These are phyloP conservation scores for Tarsius wallacei DNA, from an alignment of 2,797 vertebrate genomes.

Conservation along the genomic window DNA sequence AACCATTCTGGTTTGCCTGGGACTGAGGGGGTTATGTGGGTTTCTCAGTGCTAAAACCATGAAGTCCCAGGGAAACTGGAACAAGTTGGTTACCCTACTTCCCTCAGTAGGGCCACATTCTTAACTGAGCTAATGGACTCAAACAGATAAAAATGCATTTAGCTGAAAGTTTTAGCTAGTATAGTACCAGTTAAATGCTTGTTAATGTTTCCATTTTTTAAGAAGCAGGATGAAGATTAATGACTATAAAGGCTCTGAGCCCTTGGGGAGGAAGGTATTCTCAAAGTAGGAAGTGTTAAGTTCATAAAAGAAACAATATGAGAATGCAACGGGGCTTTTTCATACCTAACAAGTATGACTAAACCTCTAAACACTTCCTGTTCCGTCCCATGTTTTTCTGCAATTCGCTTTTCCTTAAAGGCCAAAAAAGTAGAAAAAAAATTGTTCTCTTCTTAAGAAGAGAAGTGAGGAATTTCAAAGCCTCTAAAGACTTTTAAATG, in stretches of 20 bases:
- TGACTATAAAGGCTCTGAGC: conserved; percentile 43
- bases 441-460: conserved; percentile 60
- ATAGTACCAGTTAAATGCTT: neutral
- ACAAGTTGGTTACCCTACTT: neutral
- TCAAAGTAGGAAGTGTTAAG: conserved; percentile 80
- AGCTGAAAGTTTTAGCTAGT: neutral
- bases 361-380: conserved; percentile 80
- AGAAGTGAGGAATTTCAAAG: conserved; percentile 65
- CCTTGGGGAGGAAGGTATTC: conserved; percentile 75
- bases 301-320: conserved; percentile 79
- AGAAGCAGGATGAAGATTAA: conserved; percentile 73
- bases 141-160: neutral
- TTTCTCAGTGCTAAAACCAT: neutral
- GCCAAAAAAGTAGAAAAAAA: conserved; percentile 36
- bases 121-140: neutral
- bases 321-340: conserved; percentile 75
- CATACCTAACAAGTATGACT: conserved; percentile 79
- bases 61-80: neutral
- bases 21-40: neutral
- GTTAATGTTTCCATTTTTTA: conserved; percentile 32
- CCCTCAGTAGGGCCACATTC: neutral
- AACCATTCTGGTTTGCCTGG: neutral
- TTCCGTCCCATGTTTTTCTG: conserved; percentile 75
- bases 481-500: conserved; percentile 18
- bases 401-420: conserved; percentile 75